Base-by-base conservation (phyloP, 2,797 vertebrate species). In the Pampus argenteus region DNA sequence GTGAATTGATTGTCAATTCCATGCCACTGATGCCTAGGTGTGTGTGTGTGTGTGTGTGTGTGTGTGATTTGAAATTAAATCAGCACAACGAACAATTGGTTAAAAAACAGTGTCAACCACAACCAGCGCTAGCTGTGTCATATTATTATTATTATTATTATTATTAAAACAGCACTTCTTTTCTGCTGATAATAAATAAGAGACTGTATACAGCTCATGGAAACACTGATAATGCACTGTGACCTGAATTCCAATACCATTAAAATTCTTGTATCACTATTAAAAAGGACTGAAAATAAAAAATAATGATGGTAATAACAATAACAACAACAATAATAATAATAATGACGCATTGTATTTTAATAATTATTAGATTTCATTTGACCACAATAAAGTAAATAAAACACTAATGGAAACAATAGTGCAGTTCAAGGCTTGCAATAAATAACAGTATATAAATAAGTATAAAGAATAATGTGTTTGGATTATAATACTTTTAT, bases 1-100 rank as follows among this genome's bases (percentile, higher is more conserved):
- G 58, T 65, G 38, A 67, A 54, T 14, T 54, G 49, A 76, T 57
- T 31, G 58, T 25, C 22, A 81, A 81, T 85, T 67, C 13, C 63
- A 9, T 60, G 26, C 26, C 20, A 52, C 0, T 38, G 23, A 40
- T 34, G n/a, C 26, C 17, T 60, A 29, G 14, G 26, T 49, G 36
- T 31, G 13, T 61, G 3, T 67, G 40, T 26, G 36, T n/a, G 10
- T 34, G 22, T 72, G 38, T 28, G 29, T 52, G 44, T 42, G 11
- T 56, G 22, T 36, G 9, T n/a, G 20, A 31, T 66, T 71, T 36
- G 44, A 70, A 79, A 64, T 36, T 1, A 17, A 28, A 62, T 23
- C 17, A 36, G 28, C 1, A 25, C 18, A 36, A 66, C 66, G 28
- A 56, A 36, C 9, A 82, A 26, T 29, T 23, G 42, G 28, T 13